Conservation (phyloP, 2,888 invertebrate species). For the Agonopterix alstromeriana region DNA sequence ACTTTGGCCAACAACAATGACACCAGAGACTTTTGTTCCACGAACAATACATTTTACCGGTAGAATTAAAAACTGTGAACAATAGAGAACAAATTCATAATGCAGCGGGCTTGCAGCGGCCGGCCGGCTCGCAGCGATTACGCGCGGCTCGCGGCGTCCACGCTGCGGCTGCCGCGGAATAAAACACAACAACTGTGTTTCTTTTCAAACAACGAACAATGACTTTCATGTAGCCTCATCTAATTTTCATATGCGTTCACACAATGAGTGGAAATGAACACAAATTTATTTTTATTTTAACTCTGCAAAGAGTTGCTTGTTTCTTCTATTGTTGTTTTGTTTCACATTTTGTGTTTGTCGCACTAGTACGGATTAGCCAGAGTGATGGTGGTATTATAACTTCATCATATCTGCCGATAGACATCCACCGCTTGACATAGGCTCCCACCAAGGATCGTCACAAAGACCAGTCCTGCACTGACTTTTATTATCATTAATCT, state of each 20-base stretch:
- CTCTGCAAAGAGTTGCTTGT: not conserved
- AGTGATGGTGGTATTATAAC: no score
- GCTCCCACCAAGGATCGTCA: no score
- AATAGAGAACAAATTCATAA: constrained; percentile 73
- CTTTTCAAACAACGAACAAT: constrained; percentile 6
- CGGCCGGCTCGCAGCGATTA: constrained; percentile 40
- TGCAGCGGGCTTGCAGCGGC: constrained; percentile 42
- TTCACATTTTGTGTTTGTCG: not conserved
- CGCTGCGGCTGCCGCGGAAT: not conserved
- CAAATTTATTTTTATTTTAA: constrained; percentile 3
- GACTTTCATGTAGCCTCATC: constrained; percentile 5
- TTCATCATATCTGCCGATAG: no score
- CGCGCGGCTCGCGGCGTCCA: constrained; percentile 11
- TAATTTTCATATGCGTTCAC: constrained; percentile 5
- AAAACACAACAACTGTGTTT: constrained; percentile 5
- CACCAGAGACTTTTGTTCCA: constrained; percentile 70
- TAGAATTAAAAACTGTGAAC: constrained; percentile 72
- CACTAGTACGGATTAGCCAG: not conserved
- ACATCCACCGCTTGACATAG: no score
- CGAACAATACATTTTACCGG: constrained; percentile 73
- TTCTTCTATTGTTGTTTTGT: no score
- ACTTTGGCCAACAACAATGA: constrained; percentile 74
- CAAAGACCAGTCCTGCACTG: no score
- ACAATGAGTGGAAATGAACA: constrained; percentile 2
- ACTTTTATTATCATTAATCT: no score